Evolutionary conservation across 2,888 invertebrate species (phyloP).

Genomic region (Hirtodrosophila cameraria): DNA sequence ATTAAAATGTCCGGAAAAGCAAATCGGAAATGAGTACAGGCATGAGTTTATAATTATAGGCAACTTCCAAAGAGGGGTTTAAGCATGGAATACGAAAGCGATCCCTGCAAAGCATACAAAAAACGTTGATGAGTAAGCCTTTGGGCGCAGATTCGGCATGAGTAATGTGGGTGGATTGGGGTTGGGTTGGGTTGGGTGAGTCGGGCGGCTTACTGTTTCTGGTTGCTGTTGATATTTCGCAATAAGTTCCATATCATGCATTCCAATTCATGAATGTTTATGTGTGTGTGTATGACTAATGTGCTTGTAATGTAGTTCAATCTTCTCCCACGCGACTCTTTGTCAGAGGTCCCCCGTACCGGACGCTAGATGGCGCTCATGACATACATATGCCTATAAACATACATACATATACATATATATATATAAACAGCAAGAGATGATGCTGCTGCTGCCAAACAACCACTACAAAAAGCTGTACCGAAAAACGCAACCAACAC

Average conservation of each 20-base stretch:
- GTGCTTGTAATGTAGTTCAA: constrained; percentile 69
- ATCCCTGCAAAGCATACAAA: not conserved
- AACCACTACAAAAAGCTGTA: constrained; percentile 70
- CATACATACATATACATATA: constrained; percentile 34
- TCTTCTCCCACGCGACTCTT: constrained; percentile 51
- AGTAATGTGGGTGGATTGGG: too few relatives aligned
- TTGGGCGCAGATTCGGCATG: constrained; percentile 27
- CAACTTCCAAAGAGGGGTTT: too few relatives aligned
- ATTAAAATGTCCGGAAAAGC: too few relatives aligned
- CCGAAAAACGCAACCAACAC: constrained; percentile 69
- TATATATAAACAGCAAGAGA: constrained; percentile 55
- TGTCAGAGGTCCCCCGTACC: constrained; percentile 30
- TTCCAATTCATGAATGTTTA: constrained; percentile 38
- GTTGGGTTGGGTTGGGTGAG: constrained; percentile 17
- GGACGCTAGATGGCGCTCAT: constrained; percentile 72
- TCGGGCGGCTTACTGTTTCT: constrained; percentile 3
- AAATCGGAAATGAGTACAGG: constrained; percentile 8
- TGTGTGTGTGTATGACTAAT: constrained; percentile 55
- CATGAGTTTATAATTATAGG: too few relatives aligned
- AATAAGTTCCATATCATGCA: constrained; percentile 40
- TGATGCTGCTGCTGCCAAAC: constrained; percentile 47
- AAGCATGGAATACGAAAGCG: too few relatives aligned
- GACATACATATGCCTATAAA: constrained; percentile 68
- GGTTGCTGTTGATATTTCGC: constrained; percentile 21
- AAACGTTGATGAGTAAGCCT: constrained; percentile 34